phyloP scores from a whole-genome alignment of 2,797 vertebrate genomes.

The Sylvilagus floridanus region DNA sequence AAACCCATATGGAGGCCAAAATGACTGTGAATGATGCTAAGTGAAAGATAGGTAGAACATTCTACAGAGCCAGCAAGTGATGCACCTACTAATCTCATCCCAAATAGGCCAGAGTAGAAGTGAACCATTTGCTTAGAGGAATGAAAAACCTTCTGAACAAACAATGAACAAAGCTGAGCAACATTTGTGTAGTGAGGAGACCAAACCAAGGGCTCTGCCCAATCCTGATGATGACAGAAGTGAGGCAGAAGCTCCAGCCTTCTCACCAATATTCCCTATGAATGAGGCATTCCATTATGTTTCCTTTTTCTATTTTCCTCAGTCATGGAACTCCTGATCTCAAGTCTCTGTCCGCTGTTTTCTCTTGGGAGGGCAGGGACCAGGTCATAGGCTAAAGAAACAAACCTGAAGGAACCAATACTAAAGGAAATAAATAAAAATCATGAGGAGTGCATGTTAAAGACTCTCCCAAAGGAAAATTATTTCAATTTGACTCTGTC shows the following conservation, averaged over 20 bases:
- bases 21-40: background rate
- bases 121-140: background rate
- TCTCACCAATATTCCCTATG: slow-evolving; percentile 24
- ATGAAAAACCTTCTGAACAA: background rate
- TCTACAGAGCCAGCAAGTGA: background rate
- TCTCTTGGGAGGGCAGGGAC: rapidly evolving
- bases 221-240: background rate
- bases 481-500: slow-evolving; percentile 87
- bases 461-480: slow-evolving; percentile 84
- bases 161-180: background rate
- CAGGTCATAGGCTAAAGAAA: slow-evolving; percentile 75
- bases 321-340: background rate
- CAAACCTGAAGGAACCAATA: slow-evolving; percentile 81
- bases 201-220: background rate
- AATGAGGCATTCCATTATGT: background rate
- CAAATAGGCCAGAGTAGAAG: background rate
- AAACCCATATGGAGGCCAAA: background rate
- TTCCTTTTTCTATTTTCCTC: slow-evolving; percentile 5
- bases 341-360: slow-evolving; percentile 63
- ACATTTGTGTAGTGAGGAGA: background rate
- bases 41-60: background rate
- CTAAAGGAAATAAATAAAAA: slow-evolving; percentile 85
- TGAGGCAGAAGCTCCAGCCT: background rate
- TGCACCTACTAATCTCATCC: background rate
- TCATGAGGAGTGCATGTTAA: slow-evolving; percentile 81